Evolutionary conservation across 2,888 invertebrate species (phyloP), one percentile per base, ranked within the genome.

Genomic region (Zaprionus bogoriensis): DNA sequence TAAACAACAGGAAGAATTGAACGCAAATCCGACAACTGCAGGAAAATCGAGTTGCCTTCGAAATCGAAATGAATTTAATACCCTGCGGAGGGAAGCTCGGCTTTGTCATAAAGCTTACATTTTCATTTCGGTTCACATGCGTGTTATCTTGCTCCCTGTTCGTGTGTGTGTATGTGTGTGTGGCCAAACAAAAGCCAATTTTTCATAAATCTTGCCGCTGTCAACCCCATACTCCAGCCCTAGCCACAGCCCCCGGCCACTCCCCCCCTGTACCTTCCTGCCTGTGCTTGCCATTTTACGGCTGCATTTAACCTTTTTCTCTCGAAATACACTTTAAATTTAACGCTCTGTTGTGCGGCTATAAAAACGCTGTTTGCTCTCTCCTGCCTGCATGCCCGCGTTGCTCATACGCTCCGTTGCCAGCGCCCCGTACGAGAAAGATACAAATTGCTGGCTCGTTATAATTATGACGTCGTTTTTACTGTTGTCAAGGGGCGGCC

Each of bases 381-480:
- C 38, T 45, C 42, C 27, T 14, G n/a, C 28, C 2, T n/a, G n/a
- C n/a, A n/a, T n/a, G n/a, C n/a, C n/a, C n/a, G n/a, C 50, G 67
- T 69, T 78, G 74, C 82, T 58, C 79, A 79, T 81, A 75, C 85
- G 85, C 73, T 57, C 25, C 59, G 76, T 75, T 81, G 62, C 55
- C 44, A 46, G 48, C 19, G 23, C 57, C 60, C 47, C n/a, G n/a
- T n/a, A n/a, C n/a, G n/a, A 47, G 23, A 51, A 54, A 58, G 63
- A 32, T 66, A 77, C 82, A 73, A 82, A 85, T 80, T 70, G 79
- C 66, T 65, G 65, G 77, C 77, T 80, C 86, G 86, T 85, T 85
- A 85, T 80, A 80, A 80, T 80, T 80, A 80, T 85, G 86, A 78
- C 76, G 86, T 79, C 73, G 86, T 66, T 68, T 78, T 73, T 70